Evolutionary conservation across 2,113 vertebrate species (phyloP).

Genomic region (Vireo altiloquus): DNA sequence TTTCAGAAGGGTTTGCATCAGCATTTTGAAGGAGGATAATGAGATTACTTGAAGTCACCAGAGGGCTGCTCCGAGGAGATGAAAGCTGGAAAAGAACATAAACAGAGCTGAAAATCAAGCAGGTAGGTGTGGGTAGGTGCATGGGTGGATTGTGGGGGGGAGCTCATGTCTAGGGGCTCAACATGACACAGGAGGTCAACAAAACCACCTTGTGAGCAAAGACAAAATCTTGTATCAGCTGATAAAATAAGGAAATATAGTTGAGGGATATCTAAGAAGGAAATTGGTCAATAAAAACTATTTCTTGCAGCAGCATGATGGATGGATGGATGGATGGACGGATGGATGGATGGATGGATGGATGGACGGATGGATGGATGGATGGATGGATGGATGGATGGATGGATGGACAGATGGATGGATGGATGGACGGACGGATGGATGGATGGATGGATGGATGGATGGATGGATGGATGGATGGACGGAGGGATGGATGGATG

Average conservation of each 20-base stretch:
- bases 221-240: rapidly evolving
- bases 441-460: no score
- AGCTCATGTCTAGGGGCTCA: neutral
- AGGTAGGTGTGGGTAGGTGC: neutral
- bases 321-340: neutral
- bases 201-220: neutral
- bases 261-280: neutral
- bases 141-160: neutral
- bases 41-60: neutral
- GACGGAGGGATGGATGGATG: neutral
- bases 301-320: neutral
- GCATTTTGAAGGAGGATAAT: neutral
- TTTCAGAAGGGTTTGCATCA: neutral
- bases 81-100: neutral
- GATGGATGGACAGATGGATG: no score
- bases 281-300: neutral
- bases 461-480: neutral
- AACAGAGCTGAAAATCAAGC: neutral
- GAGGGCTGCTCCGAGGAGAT: neutral
- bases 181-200: neutral
- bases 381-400: no score
- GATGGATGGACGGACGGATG: no score
- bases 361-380: no score
- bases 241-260: neutral
- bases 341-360: neutral